Percentiles rank a stretch among this genome's conserved stretches.
phyloP scores from a whole-genome alignment of 2,888 invertebrate genomes.

The Tachina lurida region DNA sequence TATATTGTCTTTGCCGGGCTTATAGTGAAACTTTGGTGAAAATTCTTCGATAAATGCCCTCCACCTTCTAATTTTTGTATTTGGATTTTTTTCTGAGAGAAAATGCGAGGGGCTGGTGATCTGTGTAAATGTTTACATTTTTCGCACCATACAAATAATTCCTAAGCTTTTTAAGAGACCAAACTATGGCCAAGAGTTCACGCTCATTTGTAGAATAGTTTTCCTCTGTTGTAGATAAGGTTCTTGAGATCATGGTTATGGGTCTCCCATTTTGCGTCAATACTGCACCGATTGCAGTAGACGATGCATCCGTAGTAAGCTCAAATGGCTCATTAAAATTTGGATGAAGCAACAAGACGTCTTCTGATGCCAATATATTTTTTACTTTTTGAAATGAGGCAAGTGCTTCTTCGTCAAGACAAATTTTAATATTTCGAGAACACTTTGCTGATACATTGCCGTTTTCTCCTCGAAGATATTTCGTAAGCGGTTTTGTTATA shows the following conservation, averaged over 20 bases:
- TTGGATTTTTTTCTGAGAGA: conserved; percentile 9
- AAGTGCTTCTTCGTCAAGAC: conserved; percentile 6
- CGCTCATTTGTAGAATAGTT: conserved; percentile 27
- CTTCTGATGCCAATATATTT: conserved; percentile 15
- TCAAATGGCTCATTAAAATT: conserved; percentile 55
- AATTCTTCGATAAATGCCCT: conserved; percentile 19
- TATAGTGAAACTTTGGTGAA: conserved; percentile 39
- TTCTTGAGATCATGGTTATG: conserved; percentile 23
- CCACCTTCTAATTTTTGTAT: conserved; percentile 9
- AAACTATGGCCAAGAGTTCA: conserved; percentile 38
- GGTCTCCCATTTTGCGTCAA: conserved; percentile 21
- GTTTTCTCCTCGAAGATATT: conserved; percentile 21
- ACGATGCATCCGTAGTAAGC: conserved; percentile 63
- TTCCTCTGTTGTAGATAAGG: conserved; percentile 17
- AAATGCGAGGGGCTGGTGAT: conserved; percentile 15
- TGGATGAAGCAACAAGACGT: conserved; percentile 28
- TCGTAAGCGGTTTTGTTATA: conserved; percentile 48
- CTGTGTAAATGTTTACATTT: conserved; percentile 18
- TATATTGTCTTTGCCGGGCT: neutral
- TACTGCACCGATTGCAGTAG: conserved; percentile 51
- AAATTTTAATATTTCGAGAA: conserved; percentile 23
- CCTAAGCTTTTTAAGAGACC: conserved; percentile 23
- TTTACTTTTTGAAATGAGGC: neutral
- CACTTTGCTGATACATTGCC: conserved; percentile 15
- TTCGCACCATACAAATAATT: conserved; percentile 27